Evolutionary conservation across 2,797 vertebrate genomes (phyloP).

Genomic region (Argya squamiceps): DNA sequence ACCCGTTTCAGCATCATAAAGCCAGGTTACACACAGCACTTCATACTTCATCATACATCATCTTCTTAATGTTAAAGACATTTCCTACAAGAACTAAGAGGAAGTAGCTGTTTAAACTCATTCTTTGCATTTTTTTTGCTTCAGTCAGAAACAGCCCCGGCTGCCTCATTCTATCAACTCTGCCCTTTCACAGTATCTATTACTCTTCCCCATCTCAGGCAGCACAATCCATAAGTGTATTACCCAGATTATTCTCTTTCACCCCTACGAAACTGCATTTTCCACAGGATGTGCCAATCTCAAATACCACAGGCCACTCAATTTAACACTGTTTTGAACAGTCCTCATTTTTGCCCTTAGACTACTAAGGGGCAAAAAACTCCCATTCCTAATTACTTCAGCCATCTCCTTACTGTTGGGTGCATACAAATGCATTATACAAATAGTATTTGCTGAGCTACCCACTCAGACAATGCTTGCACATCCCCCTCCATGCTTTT

Average conservation of each 20-base stretch:
- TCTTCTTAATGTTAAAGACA: neutral
- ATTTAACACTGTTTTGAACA: neutral
- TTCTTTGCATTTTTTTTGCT: neutral
- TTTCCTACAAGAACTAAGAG: neutral
- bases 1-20: neutral
- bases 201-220: neutral
- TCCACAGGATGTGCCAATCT: neutral
- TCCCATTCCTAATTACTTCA: neutral
- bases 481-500: fast-evolving
- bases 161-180: neutral
- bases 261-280: neutral
- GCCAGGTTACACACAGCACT: neutral
- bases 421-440: neutral
- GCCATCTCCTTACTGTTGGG: neutral
- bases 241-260: neutral
- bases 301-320: neutral
- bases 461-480: neutral
- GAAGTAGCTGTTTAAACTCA: neutral
- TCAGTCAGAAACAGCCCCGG: neutral
- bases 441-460: neutral
- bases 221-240: neutral
- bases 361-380: neutral
- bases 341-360: neutral
- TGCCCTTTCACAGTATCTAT: neutral
- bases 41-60: neutral